Base-by-base conservation (phyloP, 2,888 invertebrate genomes). In the Serripes groenlandicus region DNA sequence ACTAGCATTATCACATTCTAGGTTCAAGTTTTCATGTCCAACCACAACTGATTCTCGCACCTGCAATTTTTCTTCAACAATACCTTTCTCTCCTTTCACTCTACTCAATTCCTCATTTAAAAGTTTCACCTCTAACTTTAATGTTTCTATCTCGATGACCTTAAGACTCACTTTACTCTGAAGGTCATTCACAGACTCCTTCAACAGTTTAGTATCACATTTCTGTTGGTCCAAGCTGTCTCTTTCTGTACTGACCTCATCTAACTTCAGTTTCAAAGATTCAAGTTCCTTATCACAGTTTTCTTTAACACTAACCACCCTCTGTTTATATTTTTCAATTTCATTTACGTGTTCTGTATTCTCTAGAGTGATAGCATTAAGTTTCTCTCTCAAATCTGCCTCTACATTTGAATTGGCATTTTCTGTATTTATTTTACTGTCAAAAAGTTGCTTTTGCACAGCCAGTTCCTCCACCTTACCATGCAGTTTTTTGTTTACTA, bases 101-200 rank as follows among this genome's bases (percentile, higher is more conserved):
- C 68, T 72, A 32, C 34, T 26, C 23, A 81, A n/a, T 3, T 64
- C 71, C 32, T 73, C 75, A 60, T 81, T 84, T 54, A 83, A 32
- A 9, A 73, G 62, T 42, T 81, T 76, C 26, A 86, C 30, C 60
- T 86, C 86, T 18, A 58, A 37, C 35, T 73, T 77, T 9, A 86
- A 30, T 3, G 64, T 78, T 58, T 81, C 70, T 34, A 75, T 75
- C 28, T 78, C 77, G 7, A 78, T 77, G 64, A 79, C 73, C 56
- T 79, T 71, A 52, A 77, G 49, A 23, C 74, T 64, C 37, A 83
- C 23, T 42, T 79, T 66, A 60, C 79, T 74, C 37, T 70, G 37
- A n/a, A 72, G 32, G 69, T 76, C 75, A 75, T 72, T 64, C 68
- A 75, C 73, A 66, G 23, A 64, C 34, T 78, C 60, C 68, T 72